Evolutionary conservation across 2,113 vertebrate genomes (phyloP).

Genomic region (Tetrax tetrax): DNA sequence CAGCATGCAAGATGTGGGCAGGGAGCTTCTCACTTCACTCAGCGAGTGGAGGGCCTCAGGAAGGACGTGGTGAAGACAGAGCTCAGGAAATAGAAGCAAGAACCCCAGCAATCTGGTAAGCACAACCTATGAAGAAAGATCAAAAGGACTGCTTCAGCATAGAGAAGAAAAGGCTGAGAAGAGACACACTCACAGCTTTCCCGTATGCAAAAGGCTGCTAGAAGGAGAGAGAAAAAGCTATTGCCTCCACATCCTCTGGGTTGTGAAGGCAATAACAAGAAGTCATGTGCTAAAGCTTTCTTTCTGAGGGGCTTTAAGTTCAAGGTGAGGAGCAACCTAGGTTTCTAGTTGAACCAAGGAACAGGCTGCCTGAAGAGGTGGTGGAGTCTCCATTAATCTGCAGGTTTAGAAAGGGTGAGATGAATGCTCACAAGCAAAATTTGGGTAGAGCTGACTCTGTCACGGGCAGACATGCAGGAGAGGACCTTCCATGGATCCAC

Average conservation of each 20-base stretch:
- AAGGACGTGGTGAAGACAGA: accelerated
- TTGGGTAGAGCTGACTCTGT: not conserved
- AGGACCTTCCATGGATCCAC: not conserved
- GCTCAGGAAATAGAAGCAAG: not conserved
- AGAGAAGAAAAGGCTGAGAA: not conserved
- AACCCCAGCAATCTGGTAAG: not conserved
- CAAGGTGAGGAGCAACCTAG: not conserved
- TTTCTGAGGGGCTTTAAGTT: not conserved
- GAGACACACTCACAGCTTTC: not conserved
- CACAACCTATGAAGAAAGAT: not conserved
- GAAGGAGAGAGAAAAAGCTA: not conserved
- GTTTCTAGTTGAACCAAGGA: not conserved
- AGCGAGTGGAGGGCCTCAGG: not conserved
- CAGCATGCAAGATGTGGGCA: not conserved
- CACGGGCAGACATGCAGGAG: not conserved
- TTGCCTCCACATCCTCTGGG: not conserved
- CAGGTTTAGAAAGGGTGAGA: not conserved
- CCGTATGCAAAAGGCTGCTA: not conserved
- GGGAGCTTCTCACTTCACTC: not conserved
- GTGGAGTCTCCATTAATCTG: not conserved
- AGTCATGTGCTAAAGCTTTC: not conserved
- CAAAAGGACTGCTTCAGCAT: not conserved
- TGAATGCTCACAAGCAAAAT: not conserved
- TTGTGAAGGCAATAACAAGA: not conserved
- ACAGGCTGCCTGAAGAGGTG: not conserved